Evolutionary conservation across 1,140 invertebrate genomes (phyloP).

Genomic region (Orchesella cincta): DNA sequence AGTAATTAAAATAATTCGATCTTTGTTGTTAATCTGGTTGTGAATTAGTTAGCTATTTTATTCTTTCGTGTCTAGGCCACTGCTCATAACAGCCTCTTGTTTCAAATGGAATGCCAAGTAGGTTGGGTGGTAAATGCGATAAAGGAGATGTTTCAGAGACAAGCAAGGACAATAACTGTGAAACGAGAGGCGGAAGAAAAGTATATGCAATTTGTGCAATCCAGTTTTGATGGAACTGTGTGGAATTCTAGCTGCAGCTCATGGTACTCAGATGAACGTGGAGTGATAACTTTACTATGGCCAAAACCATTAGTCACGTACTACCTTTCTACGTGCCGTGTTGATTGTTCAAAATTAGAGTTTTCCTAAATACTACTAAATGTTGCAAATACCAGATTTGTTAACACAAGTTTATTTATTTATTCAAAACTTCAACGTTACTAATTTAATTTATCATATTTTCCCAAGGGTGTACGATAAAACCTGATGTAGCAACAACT

Average conservation of each 20-base stretch:
- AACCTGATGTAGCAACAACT: no score
- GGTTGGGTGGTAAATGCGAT: constrained; percentile 25
- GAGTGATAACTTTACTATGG: constrained; percentile 14
- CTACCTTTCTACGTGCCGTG: no score
- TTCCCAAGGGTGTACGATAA: no score
- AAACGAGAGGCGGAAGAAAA: constrained; percentile 20
- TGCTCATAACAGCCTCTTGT: constrained; percentile 43
- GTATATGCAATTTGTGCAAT: constrained; percentile 1
- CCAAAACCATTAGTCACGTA: not conserved
- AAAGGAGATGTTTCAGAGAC: constrained; percentile 35
- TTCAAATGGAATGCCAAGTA: constrained; percentile 49
- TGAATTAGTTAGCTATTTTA: no score
- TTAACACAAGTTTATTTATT: no score
- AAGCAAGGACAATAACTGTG: constrained; percentile 22
- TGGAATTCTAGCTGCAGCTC: constrained; percentile 31
- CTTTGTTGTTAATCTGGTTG: not conserved
- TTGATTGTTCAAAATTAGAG: no score
- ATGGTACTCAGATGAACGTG: constrained; percentile 33
- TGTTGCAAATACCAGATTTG: no score
- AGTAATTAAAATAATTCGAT: constrained; percentile 20
- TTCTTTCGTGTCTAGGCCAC: constrained; percentile 11
- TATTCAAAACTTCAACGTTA: no score
- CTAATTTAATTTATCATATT: no score
- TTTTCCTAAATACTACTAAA: no score
- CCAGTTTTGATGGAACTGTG: constrained; percentile 30